phyloP scores from a whole-genome alignment of 2,888 invertebrate genomes.

The Caenorhabditis sp. region DNA sequence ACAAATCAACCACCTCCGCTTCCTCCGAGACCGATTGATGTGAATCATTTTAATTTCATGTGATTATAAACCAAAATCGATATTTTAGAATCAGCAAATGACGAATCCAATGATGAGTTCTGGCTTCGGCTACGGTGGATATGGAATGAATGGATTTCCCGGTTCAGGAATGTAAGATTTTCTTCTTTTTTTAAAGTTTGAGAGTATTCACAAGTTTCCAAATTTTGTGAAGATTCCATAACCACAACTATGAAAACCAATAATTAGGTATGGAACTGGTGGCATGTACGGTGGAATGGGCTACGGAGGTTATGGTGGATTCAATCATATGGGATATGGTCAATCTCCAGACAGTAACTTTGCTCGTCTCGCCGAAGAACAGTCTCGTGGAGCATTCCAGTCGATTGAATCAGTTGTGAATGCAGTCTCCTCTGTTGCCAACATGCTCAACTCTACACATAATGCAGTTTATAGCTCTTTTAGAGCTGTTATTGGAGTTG shows the following conservation, averaged over 20 bases:
- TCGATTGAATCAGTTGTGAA: slow-evolving; percentile 94
- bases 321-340: slow-evolving; percentile 65
- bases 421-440: slow-evolving; percentile 92
- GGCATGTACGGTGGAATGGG: slow-evolving; percentile 66
- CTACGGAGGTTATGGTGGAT: slow-evolving; percentile 65
- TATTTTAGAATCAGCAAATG: slow-evolving; percentile 49
- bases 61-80: slow-evolving; percentile 17
- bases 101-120: slow-evolving; percentile 52
- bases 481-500: slow-evolving; percentile 93
- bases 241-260: not conserved
- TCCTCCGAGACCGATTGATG: slow-evolving; percentile 62
- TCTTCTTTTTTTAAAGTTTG: not conserved
- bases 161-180: slow-evolving; percentile 50
- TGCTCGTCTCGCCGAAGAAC: slow-evolving; percentile 86
- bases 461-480: slow-evolving; percentile 96
- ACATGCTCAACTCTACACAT: slow-evolving; percentile 97
- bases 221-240: not conserved
- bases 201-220: not conserved
- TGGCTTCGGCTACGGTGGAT: slow-evolving; percentile 64
- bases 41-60: slow-evolving; percentile 13
- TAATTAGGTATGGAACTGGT: slow-evolving; percentile 40
- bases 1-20: slow-evolving; percentile 62
- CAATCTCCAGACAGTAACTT: slow-evolving; percentile 72
- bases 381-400: slow-evolving; percentile 93
- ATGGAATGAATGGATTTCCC: slow-evolving; percentile 57